Evolutionary conservation across 2,888 invertebrate species (phyloP).

Genomic region (Myopa testacea): DNA sequence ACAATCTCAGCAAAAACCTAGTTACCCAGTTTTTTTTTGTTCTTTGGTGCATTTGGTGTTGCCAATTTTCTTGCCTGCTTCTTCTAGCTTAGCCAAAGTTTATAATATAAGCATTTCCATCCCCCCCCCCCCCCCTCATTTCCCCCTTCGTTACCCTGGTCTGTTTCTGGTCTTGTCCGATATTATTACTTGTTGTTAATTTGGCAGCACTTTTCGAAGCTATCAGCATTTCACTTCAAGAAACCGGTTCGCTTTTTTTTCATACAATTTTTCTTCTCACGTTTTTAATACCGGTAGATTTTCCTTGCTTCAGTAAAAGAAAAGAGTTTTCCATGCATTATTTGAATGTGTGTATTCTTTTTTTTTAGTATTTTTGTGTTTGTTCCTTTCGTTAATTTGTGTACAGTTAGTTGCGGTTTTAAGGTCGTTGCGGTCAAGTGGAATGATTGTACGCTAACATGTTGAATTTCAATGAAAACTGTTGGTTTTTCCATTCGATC

Average conservation of each 20-base stretch:
- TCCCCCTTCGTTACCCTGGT: no score
- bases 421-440: conserved; percentile 3
- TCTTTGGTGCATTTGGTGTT: conserved; percentile 1
- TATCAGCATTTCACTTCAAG: conserved; percentile 22
- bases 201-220: conserved; percentile 28
- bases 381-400: no score
- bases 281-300: not conserved
- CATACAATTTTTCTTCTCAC: not conserved
- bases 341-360: not conserved
- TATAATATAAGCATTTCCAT: no score
- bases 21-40: conserved; percentile 29
- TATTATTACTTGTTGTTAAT: not conserved
- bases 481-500: no score
- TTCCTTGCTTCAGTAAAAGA: not conserved
- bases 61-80: not conserved
- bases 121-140: no score
- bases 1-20: conserved; percentile 20
- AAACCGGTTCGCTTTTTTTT: not conserved
- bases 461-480: not conserved
- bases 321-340: not conserved
- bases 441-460: not conserved
- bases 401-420: not conserved
- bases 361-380: no score
- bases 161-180: not conserved
- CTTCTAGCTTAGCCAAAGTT: not conserved